Conservation (phyloP, 2,888 invertebrate species). For the Agrilus cyanescens region DNA sequence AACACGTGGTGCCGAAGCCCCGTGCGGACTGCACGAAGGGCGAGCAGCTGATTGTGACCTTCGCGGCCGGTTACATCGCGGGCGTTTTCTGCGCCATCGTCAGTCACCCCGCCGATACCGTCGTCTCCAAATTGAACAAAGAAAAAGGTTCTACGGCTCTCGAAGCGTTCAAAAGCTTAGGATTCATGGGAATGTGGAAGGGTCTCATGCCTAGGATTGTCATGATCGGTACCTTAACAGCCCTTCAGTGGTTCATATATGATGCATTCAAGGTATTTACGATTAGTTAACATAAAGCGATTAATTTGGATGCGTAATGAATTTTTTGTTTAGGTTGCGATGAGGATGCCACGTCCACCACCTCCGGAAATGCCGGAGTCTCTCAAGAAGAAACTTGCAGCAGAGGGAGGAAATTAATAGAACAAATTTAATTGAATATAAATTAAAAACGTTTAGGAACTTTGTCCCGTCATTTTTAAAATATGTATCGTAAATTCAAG, state of each 20-base stretch:
- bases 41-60: slow-evolving; percentile 92
- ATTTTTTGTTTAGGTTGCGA: slow-evolving; percentile 35
- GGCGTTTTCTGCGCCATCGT: slow-evolving; percentile 99
- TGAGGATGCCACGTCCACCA: slow-evolving; percentile 80
- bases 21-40: slow-evolving; percentile 80
- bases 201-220: slow-evolving; percentile 86
- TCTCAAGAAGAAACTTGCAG: too few relatives aligned
- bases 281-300: too few relatives aligned
- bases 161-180: slow-evolving; percentile 65
- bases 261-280: slow-evolving; percentile 80
- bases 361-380: slow-evolving; percentile 88
- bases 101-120: slow-evolving; percentile 96
- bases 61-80: slow-evolving; percentile 94
- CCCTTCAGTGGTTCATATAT: slow-evolving; percentile 95
- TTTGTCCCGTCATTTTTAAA: too few relatives aligned
- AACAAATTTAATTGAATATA: too few relatives aligned
- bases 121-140: slow-evolving; percentile 95
- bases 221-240: slow-evolving; percentile 95
- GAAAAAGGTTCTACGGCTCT: slow-evolving; percentile 66
- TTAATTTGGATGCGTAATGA: slow-evolving; percentile 39
- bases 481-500: too few relatives aligned
- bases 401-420: too few relatives aligned
- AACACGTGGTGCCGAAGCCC: slow-evolving; percentile 86
- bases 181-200: slow-evolving; percentile 71
- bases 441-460: too few relatives aligned